A percentile compares a stretch with the other conserved stretches of the same genome.
These are phyloP conservation scores for Lycia hirtaria DNA, from an alignment of 2,888 invertebrate species.

Conservation along the genomic window DNA sequence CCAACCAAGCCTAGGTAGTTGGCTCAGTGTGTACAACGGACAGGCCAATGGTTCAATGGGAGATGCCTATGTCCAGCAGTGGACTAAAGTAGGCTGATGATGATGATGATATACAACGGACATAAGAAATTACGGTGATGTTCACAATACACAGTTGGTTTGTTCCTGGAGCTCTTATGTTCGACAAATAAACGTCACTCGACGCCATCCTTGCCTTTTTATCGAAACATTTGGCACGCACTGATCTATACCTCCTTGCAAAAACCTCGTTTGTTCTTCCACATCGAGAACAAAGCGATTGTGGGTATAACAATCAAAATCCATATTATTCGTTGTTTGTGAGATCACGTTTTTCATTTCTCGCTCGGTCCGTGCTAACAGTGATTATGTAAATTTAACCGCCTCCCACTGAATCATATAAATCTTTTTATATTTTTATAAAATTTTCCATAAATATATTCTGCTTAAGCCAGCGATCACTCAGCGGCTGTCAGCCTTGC, in stretches of 20 bases:
- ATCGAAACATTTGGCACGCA: background rate
- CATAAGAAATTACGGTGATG: too few species aligned
- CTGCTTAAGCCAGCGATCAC: conserved; percentile 70
- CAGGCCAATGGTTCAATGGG: too few species aligned
- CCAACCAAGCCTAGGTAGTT: too few species aligned
- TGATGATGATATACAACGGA: too few species aligned
- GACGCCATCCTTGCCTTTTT: background rate
- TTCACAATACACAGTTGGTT: too few species aligned
- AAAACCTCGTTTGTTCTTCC: conserved; percentile 1
- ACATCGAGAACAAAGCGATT: conserved; percentile 11
- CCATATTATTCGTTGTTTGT: conserved; percentile 59
- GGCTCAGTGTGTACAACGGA: too few species aligned
- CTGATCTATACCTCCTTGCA: background rate
- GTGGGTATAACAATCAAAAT: conserved; percentile 27
- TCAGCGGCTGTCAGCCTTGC: conserved; percentile 59
- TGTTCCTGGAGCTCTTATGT: too few species aligned
- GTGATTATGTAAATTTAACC: conserved; percentile 77
- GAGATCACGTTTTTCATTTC: conserved; percentile 75
- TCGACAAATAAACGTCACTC: background rate
- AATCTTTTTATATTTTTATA: conserved; percentile 78
- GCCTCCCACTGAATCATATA: conserved; percentile 70
- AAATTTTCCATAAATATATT: conserved; percentile 75
- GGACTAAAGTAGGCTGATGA: too few species aligned
- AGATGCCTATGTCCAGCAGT: too few species aligned
- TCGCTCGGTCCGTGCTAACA: conserved; percentile 53